A percentile compares a stretch with the other conserved stretches of the same genome.
These are phyloP conservation scores for Zhuqinia jingwanae DNA, from an alignment of 2,888 invertebrate genomes.

Conservation along the genomic window DNA sequence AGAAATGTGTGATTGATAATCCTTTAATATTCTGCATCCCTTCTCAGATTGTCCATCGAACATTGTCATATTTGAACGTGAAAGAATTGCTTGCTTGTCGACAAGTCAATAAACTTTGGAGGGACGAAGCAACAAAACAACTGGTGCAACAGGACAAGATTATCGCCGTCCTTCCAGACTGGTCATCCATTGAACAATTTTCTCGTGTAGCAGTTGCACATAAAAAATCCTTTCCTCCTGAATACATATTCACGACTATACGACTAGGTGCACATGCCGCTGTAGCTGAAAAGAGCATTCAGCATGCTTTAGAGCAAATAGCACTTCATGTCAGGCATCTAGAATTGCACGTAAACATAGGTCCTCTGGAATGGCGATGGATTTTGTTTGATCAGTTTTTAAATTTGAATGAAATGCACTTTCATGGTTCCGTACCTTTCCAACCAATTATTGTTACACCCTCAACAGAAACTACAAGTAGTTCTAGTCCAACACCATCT, in stretches of 20 bases:
- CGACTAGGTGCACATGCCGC: slow-evolving; percentile 13
- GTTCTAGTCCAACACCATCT: background rate
- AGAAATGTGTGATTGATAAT: too few relatives aligned
- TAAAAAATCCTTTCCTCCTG: background rate
- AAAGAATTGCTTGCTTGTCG: slow-evolving; percentile 43
- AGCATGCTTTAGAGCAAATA: slow-evolving; percentile 10
- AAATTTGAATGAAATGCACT: slow-evolving; percentile 51
- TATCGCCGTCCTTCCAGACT: slow-evolving; percentile 2
- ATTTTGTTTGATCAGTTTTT: slow-evolving; percentile 58
- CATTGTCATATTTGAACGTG: slow-evolving; percentile 5
- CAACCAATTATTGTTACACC: slow-evolving; percentile 41
- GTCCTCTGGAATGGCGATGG: slow-evolving; percentile 48
- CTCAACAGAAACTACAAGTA: background rate
- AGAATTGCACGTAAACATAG: background rate
- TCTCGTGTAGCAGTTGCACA: slow-evolving; percentile 9
- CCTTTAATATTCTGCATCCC: too few relatives aligned
- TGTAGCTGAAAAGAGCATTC: slow-evolving; percentile 29
- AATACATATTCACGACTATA: slow-evolving; percentile 13
- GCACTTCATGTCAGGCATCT: slow-evolving; percentile 9
- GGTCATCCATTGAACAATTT: slow-evolving; percentile 51
- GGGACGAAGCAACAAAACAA: slow-evolving; percentile 51
- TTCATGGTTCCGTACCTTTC: slow-evolving; percentile 52
- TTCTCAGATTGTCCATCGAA: slow-evolving; percentile 43
- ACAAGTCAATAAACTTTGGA: slow-evolving; percentile 53
- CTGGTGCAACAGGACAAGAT: background rate